Evolutionary conservation across 2,797 vertebrate species (phyloP), one percentile per base, ranked within the genome.

Genomic region (Chrysolophus pictus): DNA sequence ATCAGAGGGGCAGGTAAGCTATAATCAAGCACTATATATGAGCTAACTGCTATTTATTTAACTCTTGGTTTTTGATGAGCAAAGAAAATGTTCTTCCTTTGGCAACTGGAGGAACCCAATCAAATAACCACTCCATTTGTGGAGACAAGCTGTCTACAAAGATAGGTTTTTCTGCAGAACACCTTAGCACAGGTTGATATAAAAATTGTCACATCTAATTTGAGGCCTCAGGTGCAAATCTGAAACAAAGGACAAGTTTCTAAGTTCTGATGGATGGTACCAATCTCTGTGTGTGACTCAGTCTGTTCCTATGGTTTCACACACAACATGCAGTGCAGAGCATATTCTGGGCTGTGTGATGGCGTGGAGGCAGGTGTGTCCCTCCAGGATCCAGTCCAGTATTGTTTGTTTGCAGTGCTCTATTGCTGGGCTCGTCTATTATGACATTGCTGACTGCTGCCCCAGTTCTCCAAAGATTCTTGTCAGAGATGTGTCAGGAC

Each of bases 161-260:
- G 67, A 56, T 31, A 84, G 53, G 60, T 88, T 91, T 94, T 85
- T 83, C 58, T 92, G 75, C 84, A 78, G 62, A 91, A 92, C 65
- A 90, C 19, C 69, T 83, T 59, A 90, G 84, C n/a, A 12, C 10
- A 2, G 26, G 56, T 87, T 88, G 88, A 87, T 88, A 55, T 63
- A 84, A 87, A 95, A 90, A 79, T 89, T 87, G 96, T 97, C 92
- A 92, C 70, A 91, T 95, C 92, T 95, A 95, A 97, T 95, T 90
- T 86, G 90, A 93, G 93, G 91, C 89, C 96, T 92, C 73, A 69
- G 87, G 88, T 97, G 80, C 80, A 90, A 90, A 68, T 96, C 84
- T 80, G 64, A 90, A 96, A 91, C 71, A 95, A 90, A 84, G 86
- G 93, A 92, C 1, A 8, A 88, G 65, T 94, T 94, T 92, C 87